phyloP scores from a whole-genome alignment of 2,888 invertebrate species.

The Mycalesis mineus region DNA sequence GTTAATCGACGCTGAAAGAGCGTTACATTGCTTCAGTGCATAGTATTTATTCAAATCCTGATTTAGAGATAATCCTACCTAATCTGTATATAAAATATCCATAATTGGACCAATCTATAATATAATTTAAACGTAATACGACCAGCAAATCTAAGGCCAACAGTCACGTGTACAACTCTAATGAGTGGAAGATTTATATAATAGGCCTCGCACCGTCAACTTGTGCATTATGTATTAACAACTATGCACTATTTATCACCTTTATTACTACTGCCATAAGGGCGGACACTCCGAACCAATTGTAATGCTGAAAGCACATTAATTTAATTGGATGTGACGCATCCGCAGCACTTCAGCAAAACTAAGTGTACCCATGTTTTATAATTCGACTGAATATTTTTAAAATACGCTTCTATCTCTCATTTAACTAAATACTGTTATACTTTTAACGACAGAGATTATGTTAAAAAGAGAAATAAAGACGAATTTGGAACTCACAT shows the following conservation, averaged over 20 bases:
- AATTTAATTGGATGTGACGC: too few relatives aligned
- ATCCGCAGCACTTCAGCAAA: too few relatives aligned
- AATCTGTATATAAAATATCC: background rate
- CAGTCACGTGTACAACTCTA: slow-evolving; percentile 21
- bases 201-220: slow-evolving; percentile 13
- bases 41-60: background rate
- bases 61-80: background rate
- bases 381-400: too few relatives aligned
- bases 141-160: slow-evolving; percentile 9
- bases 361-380: too few relatives aligned
- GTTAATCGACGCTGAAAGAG: too few relatives aligned
- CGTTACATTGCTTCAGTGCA: too few relatives aligned
- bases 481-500: too few relatives aligned
- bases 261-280: background rate
- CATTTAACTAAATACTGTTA: too few relatives aligned
- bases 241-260: background rate
- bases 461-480: too few relatives aligned
- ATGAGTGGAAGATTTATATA: slow-evolving; percentile 29
- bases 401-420: too few relatives aligned
- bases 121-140: background rate
- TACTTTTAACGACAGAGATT: too few relatives aligned
- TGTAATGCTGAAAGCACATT: background rate
- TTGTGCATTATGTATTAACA: slow-evolving; percentile 7
- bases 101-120: background rate
- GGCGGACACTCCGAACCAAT: background rate